Conservation (phyloP, 2,888 invertebrate species). For the Cyclophora punctaria region DNA sequence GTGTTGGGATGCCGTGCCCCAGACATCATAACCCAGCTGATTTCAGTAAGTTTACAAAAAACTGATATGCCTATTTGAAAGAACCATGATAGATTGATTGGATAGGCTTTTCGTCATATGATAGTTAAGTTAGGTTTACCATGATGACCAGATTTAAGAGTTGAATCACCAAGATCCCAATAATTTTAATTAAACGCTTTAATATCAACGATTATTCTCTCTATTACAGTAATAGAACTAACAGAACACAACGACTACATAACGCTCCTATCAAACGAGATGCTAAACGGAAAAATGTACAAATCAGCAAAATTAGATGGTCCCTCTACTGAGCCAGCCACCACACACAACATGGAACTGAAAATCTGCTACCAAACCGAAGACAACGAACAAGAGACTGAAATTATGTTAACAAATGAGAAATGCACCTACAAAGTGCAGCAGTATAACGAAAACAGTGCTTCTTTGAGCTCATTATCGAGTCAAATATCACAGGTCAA, state of each 20-base stretch:
- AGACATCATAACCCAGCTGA: slow-evolving; percentile 81
- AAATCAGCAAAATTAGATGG: slow-evolving; percentile 49
- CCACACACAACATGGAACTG: slow-evolving; percentile 40
- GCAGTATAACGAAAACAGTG: slow-evolving; percentile 43
- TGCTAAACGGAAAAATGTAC: slow-evolving; percentile 75
- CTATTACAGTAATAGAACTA: slow-evolving; percentile 77
- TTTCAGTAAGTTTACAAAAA: slow-evolving; percentile 70
- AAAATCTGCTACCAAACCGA: slow-evolving; percentile 58
- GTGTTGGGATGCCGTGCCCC: slow-evolving; percentile 76
- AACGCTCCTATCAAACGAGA: slow-evolving; percentile 64
- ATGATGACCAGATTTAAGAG: no score
- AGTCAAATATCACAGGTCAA: slow-evolving; percentile 53
- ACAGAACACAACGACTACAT: slow-evolving; percentile 74
- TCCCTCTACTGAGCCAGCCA: slow-evolving; percentile 27
- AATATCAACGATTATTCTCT: neutral
- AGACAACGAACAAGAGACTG: slow-evolving; percentile 48
- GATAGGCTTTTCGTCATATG: no score
- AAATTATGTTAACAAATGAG: slow-evolving; percentile 54
- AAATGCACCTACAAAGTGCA: slow-evolving; percentile 60
- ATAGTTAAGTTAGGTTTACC: no score
- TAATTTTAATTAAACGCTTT: neutral
- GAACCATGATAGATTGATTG: no score
- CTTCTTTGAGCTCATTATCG: slow-evolving; percentile 49
- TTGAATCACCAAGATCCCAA: no score
- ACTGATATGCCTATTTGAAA: neutral